Evolutionary conservation across 1,140 invertebrate species (phyloP).

Genomic region (Drosophila tani): DNA sequence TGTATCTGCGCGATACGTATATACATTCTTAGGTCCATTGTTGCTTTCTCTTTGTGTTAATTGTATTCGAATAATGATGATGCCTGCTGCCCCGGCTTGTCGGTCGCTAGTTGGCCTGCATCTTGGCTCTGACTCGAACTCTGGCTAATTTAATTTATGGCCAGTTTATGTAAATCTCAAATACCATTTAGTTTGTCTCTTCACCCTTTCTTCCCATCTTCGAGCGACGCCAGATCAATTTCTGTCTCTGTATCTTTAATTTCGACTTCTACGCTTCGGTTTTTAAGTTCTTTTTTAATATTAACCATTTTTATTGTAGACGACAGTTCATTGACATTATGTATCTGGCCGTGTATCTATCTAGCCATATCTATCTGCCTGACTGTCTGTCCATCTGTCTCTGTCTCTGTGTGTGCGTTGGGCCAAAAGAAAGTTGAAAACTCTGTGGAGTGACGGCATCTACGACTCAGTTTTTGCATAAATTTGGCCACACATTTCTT

Average conservation of each 20-base stretch:
- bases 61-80: slow-evolving; percentile 82
- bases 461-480: slow-evolving; percentile 56
- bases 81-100: slow-evolving; percentile 32
- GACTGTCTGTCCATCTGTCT: slow-evolving; percentile 17
- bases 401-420: slow-evolving; percentile 31
- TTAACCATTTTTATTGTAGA: slow-evolving; percentile 59
- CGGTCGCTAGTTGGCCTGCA: slow-evolving; percentile 56
- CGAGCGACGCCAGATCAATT: slow-evolving; percentile 46
- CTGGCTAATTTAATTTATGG: slow-evolving; percentile 81
- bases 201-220: slow-evolving; percentile 5
- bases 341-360: slow-evolving; percentile 31
- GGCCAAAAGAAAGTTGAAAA: slow-evolving; percentile 72
- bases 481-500: slow-evolving; percentile 75
- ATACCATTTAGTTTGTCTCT: slow-evolving; percentile 66
- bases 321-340: slow-evolving; percentile 71
- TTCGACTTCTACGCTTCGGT: slow-evolving; percentile 48
- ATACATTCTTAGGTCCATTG: slow-evolving; percentile 38
- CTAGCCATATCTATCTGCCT: slow-evolving; percentile 20
- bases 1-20: slow-evolving; percentile 47
- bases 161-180: slow-evolving; percentile 78
- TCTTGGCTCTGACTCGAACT: slow-evolving; percentile 32
- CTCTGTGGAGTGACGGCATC: slow-evolving; percentile 47
- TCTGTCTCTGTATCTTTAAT: slow-evolving; percentile 53
- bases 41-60: slow-evolving; percentile 81
- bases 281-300: slow-evolving; percentile 67